Evolutionary conservation across 2,113 vertebrate species (phyloP).

Genomic region (Eudorcas thomsonii): DNA sequence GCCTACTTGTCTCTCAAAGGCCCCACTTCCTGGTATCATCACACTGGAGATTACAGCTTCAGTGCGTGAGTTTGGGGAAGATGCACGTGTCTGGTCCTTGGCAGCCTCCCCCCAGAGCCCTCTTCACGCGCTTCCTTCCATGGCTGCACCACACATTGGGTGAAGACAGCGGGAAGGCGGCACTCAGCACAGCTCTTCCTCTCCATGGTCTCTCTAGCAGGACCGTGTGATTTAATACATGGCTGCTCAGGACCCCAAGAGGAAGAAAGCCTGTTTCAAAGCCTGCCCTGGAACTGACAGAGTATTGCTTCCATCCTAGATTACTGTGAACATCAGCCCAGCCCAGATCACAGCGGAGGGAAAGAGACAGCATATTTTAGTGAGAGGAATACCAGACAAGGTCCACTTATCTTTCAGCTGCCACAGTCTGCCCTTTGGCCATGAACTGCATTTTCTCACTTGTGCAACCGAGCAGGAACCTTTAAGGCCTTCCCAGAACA

Average conservation of each 20-base stretch:
- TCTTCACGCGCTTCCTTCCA: background rate
- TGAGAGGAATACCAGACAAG: too few species aligned
- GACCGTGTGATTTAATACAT: background rate
- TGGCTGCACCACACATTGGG: too few species aligned
- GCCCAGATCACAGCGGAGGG: background rate
- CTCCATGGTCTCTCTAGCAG: background rate
- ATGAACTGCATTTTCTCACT: background rate
- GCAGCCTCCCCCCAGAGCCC: background rate
- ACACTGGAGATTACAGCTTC: background rate
- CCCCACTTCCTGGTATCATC: background rate
- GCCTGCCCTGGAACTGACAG: background rate
- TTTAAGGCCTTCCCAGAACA: background rate
- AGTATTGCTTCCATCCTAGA: background rate
- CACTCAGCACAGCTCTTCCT: background rate
- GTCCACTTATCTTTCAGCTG: background rate
- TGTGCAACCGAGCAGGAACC: rapidly evolving
- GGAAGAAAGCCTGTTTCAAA: background rate
- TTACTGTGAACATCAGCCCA: background rate
- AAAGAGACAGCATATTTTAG: background rate
- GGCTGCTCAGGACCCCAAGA: background rate
- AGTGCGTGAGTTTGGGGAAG: rapidly evolving
- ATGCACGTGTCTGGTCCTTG: rapidly evolving
- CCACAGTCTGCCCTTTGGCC: background rate
- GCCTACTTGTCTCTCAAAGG: too few species aligned
- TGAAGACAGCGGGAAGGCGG: rapidly evolving